Evolutionary conservation across 2,797 vertebrate genomes (phyloP), one percentile per base, ranked within the genome.

Genomic region (Myoxocephalus aenaeus): DNA sequence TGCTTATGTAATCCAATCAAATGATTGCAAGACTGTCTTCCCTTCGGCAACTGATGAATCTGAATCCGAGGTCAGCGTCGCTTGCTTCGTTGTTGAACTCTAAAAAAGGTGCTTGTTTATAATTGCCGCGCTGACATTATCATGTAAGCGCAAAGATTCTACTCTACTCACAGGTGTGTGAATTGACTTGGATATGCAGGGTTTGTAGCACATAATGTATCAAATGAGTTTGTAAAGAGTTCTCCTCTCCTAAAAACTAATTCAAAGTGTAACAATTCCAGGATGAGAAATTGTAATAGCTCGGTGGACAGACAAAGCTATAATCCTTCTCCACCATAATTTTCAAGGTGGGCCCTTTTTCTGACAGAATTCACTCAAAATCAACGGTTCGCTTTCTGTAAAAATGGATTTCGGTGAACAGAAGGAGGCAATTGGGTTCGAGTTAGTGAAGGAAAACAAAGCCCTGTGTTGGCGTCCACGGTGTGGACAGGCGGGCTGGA

Each of bases 401-500:
- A 54, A 81, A 65, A 54, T 27, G 40, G 11, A 87, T 86, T 75
- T 82, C 46, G 59, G 61, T 18, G 6, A 76, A 58, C 67, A 65
- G 66, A 17, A 50, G 54, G 72, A 71, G 56, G 20, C 22, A 44
- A 84, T 79, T 58, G 58, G 40, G 56, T 53, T 50, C 25, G 51
- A 34, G 61, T 64, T 66, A 72, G 73, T 70, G 50, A 72, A 79
- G 50, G 69, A 77, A 80, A 82, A 87, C 69, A 78, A 63, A 81
- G 54, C 63, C 68, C 40, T 62, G 6, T 44, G 32, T 25, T 81
- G 75, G 75, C 6, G 10, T 78, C 71, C 50, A 70, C 65, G 57
- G 50, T 65, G 72, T 75, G 72, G 82, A 78, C 54, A 54, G 25
- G 17, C 53, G 4, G 42, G 27, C 38, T 18, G 18, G 40, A 42